Evolutionary conservation across 1,140 invertebrate species (phyloP), one percentile per base, ranked within the genome.

Genomic region (Battus philenor): DNA sequence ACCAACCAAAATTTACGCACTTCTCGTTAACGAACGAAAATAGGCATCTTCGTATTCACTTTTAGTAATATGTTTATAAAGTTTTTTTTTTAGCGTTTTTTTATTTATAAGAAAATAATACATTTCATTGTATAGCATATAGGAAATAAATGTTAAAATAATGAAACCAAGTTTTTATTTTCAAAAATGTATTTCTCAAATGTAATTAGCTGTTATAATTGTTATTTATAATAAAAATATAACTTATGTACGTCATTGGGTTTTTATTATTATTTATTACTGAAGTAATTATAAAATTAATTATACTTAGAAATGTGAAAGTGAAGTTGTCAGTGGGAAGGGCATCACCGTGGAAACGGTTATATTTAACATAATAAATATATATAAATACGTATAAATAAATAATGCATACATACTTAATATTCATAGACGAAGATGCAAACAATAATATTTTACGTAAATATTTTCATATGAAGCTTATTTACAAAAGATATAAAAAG

Each of bases 391-490:
- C 41, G 50, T 29, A 50, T 32, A 44, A 44, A 53, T 4, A 54
- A 52, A 68, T 44, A 45, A 17, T 39, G 27, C 9, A 63, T 46
- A 53, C 30, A 53, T 39, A 39, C 9, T 39, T 27, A 15, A 63
- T 52, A 52, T 27, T 29, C 36, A 64, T 31, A 66, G 63, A 63
- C 17, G 59, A 71, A 73, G 65, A 71, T 65, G 61, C 53, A 65
- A 76, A 65, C 56, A 77, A 77, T 41, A 80, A 69, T 61, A 58
- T 65, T 59, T 62, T 70, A 78, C 67, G 34, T 67, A 80, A 54
- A 73, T 74, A 79, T 13, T 58, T 57, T 47, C 17, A 75, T 72
- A 77, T 36, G 65, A 79, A 75, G 57, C 51, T 65, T 83, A 80
- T 83, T 74, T 83, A 80, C 79, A 83, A 73, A 80, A 80, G 18